Conservation (phyloP, 2,113 vertebrate genomes). For the Cyrtonyx montezumae region DNA sequence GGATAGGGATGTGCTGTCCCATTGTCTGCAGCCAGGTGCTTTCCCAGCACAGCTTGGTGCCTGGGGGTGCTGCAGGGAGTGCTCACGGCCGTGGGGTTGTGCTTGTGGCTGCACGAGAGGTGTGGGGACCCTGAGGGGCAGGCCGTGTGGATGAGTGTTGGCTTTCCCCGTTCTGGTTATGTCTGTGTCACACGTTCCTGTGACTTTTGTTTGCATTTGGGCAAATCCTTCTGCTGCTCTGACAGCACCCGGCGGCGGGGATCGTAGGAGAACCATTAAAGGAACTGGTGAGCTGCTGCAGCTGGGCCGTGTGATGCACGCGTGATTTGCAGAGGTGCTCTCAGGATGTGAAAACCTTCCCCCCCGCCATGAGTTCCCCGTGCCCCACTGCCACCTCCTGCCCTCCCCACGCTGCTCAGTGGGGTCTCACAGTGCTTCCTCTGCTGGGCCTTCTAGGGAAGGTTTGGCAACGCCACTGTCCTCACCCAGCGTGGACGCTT, state of each 20-base stretch:
- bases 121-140: neutral
- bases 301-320: neutral
- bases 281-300: neutral
- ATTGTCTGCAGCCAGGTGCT: neutral
- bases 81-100: no score
- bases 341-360: neutral
- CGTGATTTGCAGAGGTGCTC: neutral
- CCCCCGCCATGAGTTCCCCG: no score
- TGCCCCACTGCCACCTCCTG: neutral
- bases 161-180: neutral
- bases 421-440: rapidly evolving
- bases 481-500: neutral
- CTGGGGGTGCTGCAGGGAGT: neutral
- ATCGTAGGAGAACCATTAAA: neutral
- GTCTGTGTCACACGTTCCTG: neutral
- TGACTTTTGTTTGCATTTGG: neutral
- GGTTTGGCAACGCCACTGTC: neutral
- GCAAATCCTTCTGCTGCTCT: no score
- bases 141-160: no score
- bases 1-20: neutral
- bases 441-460: neutral
- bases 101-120: neutral
- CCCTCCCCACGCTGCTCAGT: neutral
- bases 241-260: neutral
- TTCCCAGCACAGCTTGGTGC: neutral